Conservation (phyloP, 2,113 vertebrate species). For the Chitala chitala region DNA sequence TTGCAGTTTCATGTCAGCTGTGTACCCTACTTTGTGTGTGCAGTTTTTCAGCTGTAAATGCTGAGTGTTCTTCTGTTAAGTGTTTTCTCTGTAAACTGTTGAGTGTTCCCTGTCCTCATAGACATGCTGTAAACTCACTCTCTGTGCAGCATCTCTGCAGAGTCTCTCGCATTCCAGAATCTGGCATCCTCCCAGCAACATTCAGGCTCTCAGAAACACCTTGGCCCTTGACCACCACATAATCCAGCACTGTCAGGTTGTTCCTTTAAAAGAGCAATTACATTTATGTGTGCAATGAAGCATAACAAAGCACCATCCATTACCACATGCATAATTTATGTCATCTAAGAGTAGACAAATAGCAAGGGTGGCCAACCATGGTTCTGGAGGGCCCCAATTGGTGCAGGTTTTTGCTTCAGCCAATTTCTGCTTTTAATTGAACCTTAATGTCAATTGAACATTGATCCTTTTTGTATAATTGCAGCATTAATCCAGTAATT, state of each 20-base stretch:
- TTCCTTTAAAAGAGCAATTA: conserved; percentile 66
- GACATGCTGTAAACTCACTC: conserved; percentile 67
- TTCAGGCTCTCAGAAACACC: conserved; percentile 85
- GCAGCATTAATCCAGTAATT: too few species aligned
- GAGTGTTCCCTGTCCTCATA: not conserved
- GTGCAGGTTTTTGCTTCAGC: too few species aligned
- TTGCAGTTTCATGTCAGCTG: too few species aligned
- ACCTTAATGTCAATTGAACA: too few species aligned
- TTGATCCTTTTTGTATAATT: too few species aligned
- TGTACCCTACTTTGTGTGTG: too few species aligned
- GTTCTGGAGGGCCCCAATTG: too few species aligned
- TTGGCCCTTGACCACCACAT: conserved; percentile 80
- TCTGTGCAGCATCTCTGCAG: conserved; percentile 92
- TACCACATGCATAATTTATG: too few species aligned
- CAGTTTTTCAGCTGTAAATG: not conserved
- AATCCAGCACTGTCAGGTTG: conserved; percentile 91
- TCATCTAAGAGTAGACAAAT: too few species aligned
- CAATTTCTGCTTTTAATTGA: too few species aligned
- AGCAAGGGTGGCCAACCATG: too few species aligned
- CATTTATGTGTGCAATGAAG: not conserved
- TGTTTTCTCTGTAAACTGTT: not conserved
- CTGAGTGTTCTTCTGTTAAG: not conserved
- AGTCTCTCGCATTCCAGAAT: conserved; percentile 84
- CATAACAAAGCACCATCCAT: not conserved
- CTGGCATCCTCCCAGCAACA: conserved; percentile 82